phyloP scores from a whole-genome alignment of 2,113 vertebrate species.

The Pachycephala philippinensis region DNA sequence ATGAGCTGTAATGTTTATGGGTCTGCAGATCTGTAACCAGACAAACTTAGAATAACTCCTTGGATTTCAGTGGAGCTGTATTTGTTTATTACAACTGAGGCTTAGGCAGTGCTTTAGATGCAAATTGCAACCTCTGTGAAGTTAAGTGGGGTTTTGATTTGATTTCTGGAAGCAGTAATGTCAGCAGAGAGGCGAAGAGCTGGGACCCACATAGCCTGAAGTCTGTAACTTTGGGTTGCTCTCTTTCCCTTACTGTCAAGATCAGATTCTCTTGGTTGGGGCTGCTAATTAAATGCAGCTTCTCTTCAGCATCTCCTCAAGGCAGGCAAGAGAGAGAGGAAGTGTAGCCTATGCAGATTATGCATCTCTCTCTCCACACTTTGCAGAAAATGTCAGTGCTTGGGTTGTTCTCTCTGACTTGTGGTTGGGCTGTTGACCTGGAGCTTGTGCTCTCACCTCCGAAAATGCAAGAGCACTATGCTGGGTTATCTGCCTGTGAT shows the following conservation, averaged over 20 bases:
- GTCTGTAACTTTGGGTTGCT: neutral
- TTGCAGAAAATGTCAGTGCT: neutral
- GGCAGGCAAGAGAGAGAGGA: neutral
- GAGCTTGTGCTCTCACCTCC: neutral
- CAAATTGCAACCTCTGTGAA: conserved; percentile 17
- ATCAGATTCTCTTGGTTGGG: neutral
- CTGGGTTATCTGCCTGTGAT: neutral
- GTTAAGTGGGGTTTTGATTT: conserved; percentile 29
- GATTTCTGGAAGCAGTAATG: neutral
- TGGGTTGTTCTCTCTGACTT: neutral
- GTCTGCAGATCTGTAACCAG: neutral
- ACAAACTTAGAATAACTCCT: neutral
- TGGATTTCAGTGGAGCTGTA: neutral
- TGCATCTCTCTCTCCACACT: neutral
- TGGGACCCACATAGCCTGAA: neutral
- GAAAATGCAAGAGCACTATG: neutral
- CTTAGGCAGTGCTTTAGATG: neutral
- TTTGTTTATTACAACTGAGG: conserved; percentile 11
- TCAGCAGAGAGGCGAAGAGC: neutral
- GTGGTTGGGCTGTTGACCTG: neutral
- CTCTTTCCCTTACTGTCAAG: neutral
- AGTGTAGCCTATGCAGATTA: neutral
- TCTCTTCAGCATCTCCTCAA: conserved; percentile 1
- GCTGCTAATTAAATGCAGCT: neutral
- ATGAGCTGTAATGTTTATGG: conserved; percentile 1